phyloP scores from a whole-genome alignment of 1,140 invertebrate species.

The Drosophila setifemur region DNA sequence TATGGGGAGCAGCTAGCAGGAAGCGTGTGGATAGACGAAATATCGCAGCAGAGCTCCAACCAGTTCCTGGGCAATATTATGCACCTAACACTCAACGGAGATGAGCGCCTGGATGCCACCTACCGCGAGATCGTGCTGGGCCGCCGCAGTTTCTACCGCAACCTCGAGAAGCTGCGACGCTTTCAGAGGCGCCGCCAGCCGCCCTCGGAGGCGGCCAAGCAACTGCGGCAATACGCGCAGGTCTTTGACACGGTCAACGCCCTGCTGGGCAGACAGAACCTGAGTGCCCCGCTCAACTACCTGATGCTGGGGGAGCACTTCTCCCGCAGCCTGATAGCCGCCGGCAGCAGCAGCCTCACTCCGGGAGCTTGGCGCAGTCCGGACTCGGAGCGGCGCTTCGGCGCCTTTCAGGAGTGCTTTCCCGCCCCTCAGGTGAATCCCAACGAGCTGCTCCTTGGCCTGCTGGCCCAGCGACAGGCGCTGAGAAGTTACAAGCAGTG shows the following conservation, averaged over 20 bases:
- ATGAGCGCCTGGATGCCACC: slow-evolving; percentile 56
- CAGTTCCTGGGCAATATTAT: slow-evolving; percentile 60
- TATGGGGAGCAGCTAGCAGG: slow-evolving; percentile 50
- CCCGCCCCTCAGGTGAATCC: slow-evolving; percentile 8
- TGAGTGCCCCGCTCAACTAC: slow-evolving; percentile 64
- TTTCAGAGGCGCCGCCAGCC: slow-evolving; percentile 34
- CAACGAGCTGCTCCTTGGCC: slow-evolving; percentile 58
- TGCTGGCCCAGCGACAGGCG: slow-evolving; percentile 51
- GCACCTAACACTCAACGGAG: slow-evolving; percentile 65
- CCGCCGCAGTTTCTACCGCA: slow-evolving; percentile 66
- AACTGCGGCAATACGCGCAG: slow-evolving; percentile 46
- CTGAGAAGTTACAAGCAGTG: slow-evolving; percentile 46
- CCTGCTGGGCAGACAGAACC: slow-evolving; percentile 45
- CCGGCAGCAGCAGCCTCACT: slow-evolving; percentile 61
- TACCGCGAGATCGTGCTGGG: slow-evolving; percentile 46
- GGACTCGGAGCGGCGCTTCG: slow-evolving; percentile 64
- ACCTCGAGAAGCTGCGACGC: slow-evolving; percentile 65
- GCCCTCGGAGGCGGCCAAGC: not conserved
- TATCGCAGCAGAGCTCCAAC: slow-evolving; percentile 62
- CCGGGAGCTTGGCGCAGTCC: slow-evolving; percentile 75
- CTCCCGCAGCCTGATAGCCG: slow-evolving; percentile 56
- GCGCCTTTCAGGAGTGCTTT: slow-evolving; percentile 43
- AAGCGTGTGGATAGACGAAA: slow-evolving; percentile 73
- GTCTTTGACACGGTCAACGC: slow-evolving; percentile 50
- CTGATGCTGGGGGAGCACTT: slow-evolving; percentile 60